Evolutionary conservation across 2,888 invertebrate species (phyloP), one percentile per base, ranked within the genome.

Genomic region (Tachina grossa): DNA sequence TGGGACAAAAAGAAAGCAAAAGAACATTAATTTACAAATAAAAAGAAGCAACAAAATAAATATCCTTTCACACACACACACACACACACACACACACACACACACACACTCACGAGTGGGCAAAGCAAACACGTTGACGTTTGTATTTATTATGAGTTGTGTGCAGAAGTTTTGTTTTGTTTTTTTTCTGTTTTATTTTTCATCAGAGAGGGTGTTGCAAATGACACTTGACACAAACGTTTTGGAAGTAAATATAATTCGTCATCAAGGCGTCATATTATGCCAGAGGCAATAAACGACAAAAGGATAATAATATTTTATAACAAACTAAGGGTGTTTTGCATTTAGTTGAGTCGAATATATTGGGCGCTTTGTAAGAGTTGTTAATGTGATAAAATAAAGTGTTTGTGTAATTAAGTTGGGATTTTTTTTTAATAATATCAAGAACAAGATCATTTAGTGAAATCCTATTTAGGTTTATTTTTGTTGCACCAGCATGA

Each of bases 171-270:
- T 85, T 75, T 78, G 65, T 68, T 78, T 82, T 77, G 61, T 59
- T 71, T 69, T 55, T 57, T 61, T 31, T 31, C 1, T 31, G 0
- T 6, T 31, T 6, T 31, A 0, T 31, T 31, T 65, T 59, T 51
- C 65, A 72, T 75, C 65, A 76, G 72, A 68, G 85, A 76, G 85
- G 79, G 85, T 85, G 85, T 85, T 83, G 85, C 85, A 85, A 85
- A 83, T 85, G 85, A 85, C 85, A 85, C 85, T 85, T 85, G 85
- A 85, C 83, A 85, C 72, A 83, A 85, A 76, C 85, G 83, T 85
- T 85, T 85, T 85, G 72, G 80, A 85, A 85, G 85, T 83, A 85
- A 85, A 85, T 85, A 83, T 85, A 85, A 85, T 85, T 85, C 85
- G 85, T 85, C 85, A 85, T 85, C 83, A 83, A 85, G 85, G 83